Evolutionary conservation across 2,113 vertebrate genomes (phyloP).

Genomic region (Ictalurus furcatus): DNA sequence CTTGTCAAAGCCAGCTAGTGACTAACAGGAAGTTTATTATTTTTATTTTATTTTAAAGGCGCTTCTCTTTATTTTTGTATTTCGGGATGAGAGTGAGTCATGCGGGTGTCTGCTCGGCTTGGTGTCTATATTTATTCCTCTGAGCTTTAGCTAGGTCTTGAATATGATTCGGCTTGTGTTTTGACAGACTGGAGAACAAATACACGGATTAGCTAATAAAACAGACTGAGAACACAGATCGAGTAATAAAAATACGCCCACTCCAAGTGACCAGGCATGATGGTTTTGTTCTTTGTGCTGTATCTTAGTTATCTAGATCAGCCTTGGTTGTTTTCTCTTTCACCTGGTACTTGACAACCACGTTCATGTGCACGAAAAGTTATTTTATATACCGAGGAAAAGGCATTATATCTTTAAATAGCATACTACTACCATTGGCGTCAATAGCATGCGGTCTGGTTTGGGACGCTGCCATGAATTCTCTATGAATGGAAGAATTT

Average conservation of each 20-base stretch:
- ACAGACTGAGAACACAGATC: not conserved
- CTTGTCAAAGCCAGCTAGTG: not conserved
- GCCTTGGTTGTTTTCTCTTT: not conserved
- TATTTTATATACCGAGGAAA: not conserved
- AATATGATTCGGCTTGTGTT: not conserved
- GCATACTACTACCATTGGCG: not conserved
- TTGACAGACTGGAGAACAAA: not conserved
- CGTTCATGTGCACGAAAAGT: not conserved
- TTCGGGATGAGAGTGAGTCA: not conserved
- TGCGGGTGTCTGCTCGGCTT: not conserved
- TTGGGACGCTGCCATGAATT: no score
- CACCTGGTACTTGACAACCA: not conserved
- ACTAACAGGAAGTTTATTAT: not conserved
- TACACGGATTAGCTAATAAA: not conserved
- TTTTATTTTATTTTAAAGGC: not conserved
- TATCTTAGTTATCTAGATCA: not conserved
- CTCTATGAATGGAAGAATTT: not conserved
- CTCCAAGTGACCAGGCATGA: not conserved
- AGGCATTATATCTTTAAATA: not conserved
- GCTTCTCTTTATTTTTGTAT: not conserved
- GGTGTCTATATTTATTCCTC: not conserved
- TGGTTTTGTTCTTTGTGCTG: not conserved
- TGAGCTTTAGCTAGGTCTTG: not conserved
- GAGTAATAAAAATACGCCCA: not conserved
- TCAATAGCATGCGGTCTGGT: no score